phyloP scores from a whole-genome alignment of 2,113 vertebrate species.

The Pogona vitticeps region DNA sequence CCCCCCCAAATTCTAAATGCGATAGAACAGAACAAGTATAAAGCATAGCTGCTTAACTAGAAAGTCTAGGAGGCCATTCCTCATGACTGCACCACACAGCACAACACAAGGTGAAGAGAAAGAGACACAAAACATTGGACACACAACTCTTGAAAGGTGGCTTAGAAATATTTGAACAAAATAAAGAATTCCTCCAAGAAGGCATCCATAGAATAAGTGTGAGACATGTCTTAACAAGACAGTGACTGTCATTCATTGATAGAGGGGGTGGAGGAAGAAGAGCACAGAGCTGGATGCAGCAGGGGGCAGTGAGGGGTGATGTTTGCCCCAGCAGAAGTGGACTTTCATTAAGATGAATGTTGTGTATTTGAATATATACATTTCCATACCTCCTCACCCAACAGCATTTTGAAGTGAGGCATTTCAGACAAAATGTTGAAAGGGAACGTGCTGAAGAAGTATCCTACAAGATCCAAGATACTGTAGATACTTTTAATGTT shows the following conservation, averaged over 20 bases:
- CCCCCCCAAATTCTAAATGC: background rate
- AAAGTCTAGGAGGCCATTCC: background rate
- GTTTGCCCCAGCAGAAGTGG: too few species aligned
- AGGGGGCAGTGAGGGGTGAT: too few species aligned
- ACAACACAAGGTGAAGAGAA: constrained; percentile 12
- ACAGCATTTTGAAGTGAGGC: too few species aligned
- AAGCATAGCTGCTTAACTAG: background rate
- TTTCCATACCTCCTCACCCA: too few species aligned
- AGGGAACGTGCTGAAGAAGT: too few species aligned
- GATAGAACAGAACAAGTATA: constrained; percentile 27
- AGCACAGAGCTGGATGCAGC: background rate
- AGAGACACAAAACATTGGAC: background rate
- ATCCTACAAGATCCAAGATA: too few species aligned
- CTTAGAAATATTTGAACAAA: background rate
- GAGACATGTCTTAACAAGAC: background rate
- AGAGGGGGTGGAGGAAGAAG: too few species aligned
- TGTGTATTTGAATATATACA: background rate
- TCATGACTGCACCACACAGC: constrained; percentile 13
- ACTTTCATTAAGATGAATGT: background rate
- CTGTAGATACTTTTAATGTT: too few species aligned
- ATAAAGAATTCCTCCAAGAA: background rate
- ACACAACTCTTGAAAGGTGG: background rate
- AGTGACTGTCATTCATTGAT: background rate
- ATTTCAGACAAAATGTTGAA: too few species aligned
- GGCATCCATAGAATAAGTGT: background rate